These are phyloP conservation scores for Dasypogon diadema DNA, from an alignment of 2,888 invertebrate genomes.

Conservation along the genomic window DNA sequence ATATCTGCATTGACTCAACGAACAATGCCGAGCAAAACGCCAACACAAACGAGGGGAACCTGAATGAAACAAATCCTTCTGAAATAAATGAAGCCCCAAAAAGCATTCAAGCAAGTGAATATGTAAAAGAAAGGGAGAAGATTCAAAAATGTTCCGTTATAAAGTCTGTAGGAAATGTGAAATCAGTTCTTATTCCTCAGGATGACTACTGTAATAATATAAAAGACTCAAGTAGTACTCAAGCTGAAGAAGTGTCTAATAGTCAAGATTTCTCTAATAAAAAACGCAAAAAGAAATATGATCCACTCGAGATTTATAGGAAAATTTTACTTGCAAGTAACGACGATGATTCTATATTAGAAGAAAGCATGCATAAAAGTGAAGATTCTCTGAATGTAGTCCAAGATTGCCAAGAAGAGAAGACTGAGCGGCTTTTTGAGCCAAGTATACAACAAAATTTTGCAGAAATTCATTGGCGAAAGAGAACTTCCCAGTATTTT, in stretches of 20 bases:
- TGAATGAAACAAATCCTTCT: not conserved
- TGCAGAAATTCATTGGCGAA: slow-evolving; percentile 70
- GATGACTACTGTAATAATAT: slow-evolving; percentile 27
- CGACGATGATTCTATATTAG: slow-evolving; percentile 57
- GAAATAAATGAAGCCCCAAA: not conserved
- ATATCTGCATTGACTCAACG: not conserved
- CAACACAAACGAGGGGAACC: not conserved
- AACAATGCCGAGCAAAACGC: not conserved
- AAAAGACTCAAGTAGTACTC: not conserved
- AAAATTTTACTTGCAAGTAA: slow-evolving; percentile 61
- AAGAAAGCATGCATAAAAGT: slow-evolving; percentile 48
- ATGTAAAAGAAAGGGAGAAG: not conserved
- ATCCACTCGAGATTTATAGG: slow-evolving; percentile 62
- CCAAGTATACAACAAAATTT: slow-evolving; percentile 60
- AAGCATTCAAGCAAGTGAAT: not conserved
- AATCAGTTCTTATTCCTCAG: slow-evolving; percentile 61
- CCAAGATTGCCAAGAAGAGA: not conserved
- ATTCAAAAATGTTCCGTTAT: slow-evolving; percentile 64
- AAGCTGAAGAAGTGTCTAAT: not conserved
- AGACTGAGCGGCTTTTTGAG: not conserved
- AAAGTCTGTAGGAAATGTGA: slow-evolving; percentile 65
- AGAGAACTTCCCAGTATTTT: slow-evolving; percentile 67
- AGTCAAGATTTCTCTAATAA: slow-evolving; percentile 29
- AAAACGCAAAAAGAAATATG: slow-evolving; percentile 60
- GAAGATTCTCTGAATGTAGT: not conserved